Evolutionary conservation across 2,113 vertebrate genomes (phyloP).

Genomic region (Menidia beryllina): DNA sequence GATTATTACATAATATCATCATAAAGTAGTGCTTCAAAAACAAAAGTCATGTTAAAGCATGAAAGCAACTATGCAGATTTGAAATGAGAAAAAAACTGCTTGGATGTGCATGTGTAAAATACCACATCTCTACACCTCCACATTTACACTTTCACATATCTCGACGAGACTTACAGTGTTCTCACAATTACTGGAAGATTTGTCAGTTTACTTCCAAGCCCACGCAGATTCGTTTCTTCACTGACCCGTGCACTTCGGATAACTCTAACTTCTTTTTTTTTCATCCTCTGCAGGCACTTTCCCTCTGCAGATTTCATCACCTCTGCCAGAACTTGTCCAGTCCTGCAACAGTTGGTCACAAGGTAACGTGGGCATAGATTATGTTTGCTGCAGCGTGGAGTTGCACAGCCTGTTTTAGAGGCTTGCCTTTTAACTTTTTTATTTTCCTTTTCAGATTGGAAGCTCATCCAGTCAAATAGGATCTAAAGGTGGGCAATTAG

Average conservation of each 20-base stretch:
- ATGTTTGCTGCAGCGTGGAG: background rate
- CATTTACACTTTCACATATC: background rate
- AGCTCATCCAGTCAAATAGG: background rate
- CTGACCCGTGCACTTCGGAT: background rate
- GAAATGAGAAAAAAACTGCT: too few relatives aligned
- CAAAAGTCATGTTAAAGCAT: too few relatives aligned
- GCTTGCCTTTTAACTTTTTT: background rate
- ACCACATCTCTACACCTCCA: background rate
- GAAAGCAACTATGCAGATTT: too few relatives aligned
- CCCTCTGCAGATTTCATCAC: background rate
- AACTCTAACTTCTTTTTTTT: background rate
- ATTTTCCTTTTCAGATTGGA: conserved; percentile 35
- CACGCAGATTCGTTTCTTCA: background rate
- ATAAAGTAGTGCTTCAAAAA: too few relatives aligned
- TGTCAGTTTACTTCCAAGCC: conserved; percentile 6
- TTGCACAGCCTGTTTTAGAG: background rate
- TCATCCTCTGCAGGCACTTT: conserved; percentile 18
- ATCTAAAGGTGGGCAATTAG: conserved; percentile 26
- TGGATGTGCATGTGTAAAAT: background rate
- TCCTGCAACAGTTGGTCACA: background rate
- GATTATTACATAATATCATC: background rate
- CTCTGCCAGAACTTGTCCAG: conserved; percentile 32
- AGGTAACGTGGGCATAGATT: conserved; percentile 23
- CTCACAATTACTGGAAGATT: conserved; percentile 3
- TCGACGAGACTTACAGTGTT: conserved; percentile 5